These are phyloP conservation scores for Speoplatyrhinus poulsoni DNA, from an alignment of 2,113 vertebrate species.

Conservation along the genomic window DNA sequence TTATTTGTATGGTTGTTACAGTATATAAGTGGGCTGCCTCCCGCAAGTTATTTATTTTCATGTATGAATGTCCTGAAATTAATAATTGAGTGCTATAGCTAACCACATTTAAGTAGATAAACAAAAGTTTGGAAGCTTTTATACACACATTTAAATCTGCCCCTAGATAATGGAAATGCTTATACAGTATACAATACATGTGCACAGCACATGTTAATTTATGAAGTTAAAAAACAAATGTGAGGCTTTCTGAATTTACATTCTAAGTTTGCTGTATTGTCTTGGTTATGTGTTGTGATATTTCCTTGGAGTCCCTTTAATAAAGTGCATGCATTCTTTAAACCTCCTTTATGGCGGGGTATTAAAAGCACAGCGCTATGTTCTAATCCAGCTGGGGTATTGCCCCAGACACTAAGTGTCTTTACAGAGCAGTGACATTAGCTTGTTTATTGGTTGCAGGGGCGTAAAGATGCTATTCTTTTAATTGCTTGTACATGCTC, in stretches of 20 bases:
- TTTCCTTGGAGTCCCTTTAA: constrained; percentile 76
- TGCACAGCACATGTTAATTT: constrained; percentile 46
- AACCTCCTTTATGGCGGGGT: constrained; percentile 71
- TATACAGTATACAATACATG: neutral
- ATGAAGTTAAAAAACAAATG: constrained; percentile 60
- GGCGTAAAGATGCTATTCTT: constrained; percentile 79
- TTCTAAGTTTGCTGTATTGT: constrained; percentile 52
- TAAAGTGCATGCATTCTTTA: constrained; percentile 75
- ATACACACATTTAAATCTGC: constrained; percentile 19
- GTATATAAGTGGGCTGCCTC: neutral
- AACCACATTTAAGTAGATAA: constrained; percentile 15
- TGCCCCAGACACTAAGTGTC: constrained; percentile 75
- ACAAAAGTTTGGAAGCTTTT: constrained; percentile 17
- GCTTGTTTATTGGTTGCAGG: constrained; percentile 81
- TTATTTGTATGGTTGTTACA: neutral
- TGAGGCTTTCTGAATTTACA: constrained; percentile 48
- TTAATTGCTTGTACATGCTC: constrained; percentile 81
- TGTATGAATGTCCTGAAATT: constrained; percentile 1
- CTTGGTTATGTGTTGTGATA: constrained; percentile 74
- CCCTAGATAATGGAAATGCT: constrained; percentile 35
- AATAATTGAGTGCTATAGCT: constrained; percentile 26
- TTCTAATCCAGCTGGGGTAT: constrained; percentile 75
- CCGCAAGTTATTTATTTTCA: constrained; percentile 6
- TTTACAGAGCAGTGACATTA: constrained; percentile 79
- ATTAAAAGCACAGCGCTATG: constrained; percentile 70